A percentile compares a stretch with the other conserved stretches of the same genome.
phyloP scores from a whole-genome alignment of 1,140 invertebrate genomes.

The Drosophila kepulauana region DNA sequence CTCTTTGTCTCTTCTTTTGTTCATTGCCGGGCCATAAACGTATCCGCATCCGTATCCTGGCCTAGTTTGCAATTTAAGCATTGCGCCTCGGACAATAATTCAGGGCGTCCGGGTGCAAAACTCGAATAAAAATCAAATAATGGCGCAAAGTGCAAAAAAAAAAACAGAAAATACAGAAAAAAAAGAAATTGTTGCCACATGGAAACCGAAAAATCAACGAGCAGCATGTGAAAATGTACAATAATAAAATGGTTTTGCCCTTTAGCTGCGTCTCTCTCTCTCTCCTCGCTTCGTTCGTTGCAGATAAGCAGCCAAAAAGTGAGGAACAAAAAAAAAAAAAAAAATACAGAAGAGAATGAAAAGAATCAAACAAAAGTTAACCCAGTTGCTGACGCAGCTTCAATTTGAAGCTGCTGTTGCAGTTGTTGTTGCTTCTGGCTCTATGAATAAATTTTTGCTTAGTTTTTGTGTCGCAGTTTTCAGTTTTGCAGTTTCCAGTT shows the following conservation, averaged over 20 bases:
- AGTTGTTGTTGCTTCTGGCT: slow-evolving; percentile 15
- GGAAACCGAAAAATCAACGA: slow-evolving; percentile 18
- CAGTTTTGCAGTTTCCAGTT: slow-evolving; percentile 18
- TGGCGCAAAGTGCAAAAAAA: slow-evolving; percentile 62
- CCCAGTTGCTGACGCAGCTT: slow-evolving; percentile 52
- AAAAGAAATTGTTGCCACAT: slow-evolving; percentile 6
- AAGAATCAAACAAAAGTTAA: slow-evolving; percentile 58
- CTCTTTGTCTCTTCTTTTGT: background rate
- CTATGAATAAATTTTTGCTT: slow-evolving; percentile 57
- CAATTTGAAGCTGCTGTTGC: background rate
- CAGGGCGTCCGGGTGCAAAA: slow-evolving; percentile 50
- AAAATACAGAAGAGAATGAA: slow-evolving; percentile 18
- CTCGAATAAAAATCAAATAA: slow-evolving; percentile 81
- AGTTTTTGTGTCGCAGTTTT: slow-evolving; percentile 47
- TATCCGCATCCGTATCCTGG: slow-evolving; percentile 49
- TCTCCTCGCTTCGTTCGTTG: background rate
- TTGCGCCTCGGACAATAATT: slow-evolving; percentile 76
- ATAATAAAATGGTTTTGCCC: slow-evolving; percentile 39
- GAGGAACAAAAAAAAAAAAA: slow-evolving; percentile 42
- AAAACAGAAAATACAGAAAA: slow-evolving; percentile 8
- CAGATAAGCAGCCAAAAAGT: slow-evolving; percentile 33
- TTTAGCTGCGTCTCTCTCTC: background rate
- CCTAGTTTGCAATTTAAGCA: slow-evolving; percentile 73
- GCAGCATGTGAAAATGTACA: slow-evolving; percentile 34
- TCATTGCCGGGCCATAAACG: slow-evolving; percentile 21